Evolutionary conservation across 23 tunicate genomes (phyloP).

Genomic region (Styela plicata): DNA sequence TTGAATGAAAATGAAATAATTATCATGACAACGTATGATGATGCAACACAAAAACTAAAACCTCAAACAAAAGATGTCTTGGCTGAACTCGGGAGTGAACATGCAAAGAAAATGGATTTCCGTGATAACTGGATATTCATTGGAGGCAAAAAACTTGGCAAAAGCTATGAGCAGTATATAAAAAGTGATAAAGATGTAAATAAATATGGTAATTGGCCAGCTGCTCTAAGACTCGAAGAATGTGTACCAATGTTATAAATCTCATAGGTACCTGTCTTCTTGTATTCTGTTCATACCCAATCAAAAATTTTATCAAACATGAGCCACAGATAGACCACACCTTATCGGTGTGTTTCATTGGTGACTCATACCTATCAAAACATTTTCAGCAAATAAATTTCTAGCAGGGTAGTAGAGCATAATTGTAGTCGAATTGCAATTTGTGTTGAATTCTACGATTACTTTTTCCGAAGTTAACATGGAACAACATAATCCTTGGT

Average conservation of each 20-base stretch:
- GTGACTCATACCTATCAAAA: too few relatives aligned
- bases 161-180: slow-evolving; percentile 56
- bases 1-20: slow-evolving; percentile 54
- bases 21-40: slow-evolving; percentile 86
- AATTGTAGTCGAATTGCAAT: too few relatives aligned
- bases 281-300: too few relatives aligned
- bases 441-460: too few relatives aligned
- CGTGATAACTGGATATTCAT: slow-evolving; percentile 97
- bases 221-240: slow-evolving; percentile 79
- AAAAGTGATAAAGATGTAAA: slow-evolving; percentile 65
- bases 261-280: background rate
- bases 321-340: too few relatives aligned
- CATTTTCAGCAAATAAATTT: too few relatives aligned
- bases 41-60: slow-evolving; percentile 80
- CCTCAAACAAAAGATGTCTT: slow-evolving; percentile 59
- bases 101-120: slow-evolving; percentile 59
- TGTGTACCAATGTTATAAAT: slow-evolving; percentile 43
- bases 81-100: slow-evolving; percentile 44
- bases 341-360: too few relatives aligned
- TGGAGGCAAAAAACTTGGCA: slow-evolving; percentile 58
- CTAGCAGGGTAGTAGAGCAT: too few relatives aligned
- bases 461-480: too few relatives aligned
- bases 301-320: too few relatives aligned
- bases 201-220: slow-evolving; percentile 98
- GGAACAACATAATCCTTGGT: too few relatives aligned